Evolutionary conservation across 2,113 vertebrate species (phyloP).

Genomic region (Tor tambroides): DNA sequence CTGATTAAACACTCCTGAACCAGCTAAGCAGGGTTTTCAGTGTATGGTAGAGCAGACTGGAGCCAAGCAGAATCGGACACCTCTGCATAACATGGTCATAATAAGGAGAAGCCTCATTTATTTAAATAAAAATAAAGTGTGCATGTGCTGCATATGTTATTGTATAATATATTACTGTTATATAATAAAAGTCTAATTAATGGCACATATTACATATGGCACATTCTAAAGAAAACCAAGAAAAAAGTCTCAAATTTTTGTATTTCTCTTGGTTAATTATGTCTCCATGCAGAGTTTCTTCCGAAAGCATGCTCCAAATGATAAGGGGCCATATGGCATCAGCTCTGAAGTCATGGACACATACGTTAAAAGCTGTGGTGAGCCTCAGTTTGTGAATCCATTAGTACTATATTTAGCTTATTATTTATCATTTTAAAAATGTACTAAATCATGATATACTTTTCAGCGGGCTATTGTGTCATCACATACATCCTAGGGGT

Average conservation of each 20-base stretch:
- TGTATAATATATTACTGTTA: too few species aligned
- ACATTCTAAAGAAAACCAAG: too few species aligned
- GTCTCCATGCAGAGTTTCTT: constrained; percentile 88
- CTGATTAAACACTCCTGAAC: too few species aligned
- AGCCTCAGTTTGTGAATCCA: constrained; percentile 61
- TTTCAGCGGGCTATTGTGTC: constrained; percentile 94
- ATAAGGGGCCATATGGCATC: constrained; percentile 95
- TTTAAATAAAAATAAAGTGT: too few species aligned
- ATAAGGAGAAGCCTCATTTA: too few species aligned
- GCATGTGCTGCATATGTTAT: too few species aligned
- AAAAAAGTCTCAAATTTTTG: background rate
- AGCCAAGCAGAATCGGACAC: too few species aligned
- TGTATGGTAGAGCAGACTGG: too few species aligned
- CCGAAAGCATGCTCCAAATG: constrained; percentile 92
- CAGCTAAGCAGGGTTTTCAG: too few species aligned
- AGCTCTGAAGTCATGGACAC: constrained; percentile 98
- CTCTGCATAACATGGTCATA: too few species aligned
- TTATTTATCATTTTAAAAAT: background rate
- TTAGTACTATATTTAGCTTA: background rate
- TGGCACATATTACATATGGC: too few species aligned
- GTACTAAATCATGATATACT: background rate
- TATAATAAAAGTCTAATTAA: too few species aligned
- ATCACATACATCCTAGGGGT: constrained; percentile 98
- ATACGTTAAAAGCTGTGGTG: constrained; percentile 97
- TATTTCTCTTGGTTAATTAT: background rate